A percentile compares a stretch with the other conserved stretches of the same genome.
phyloP scores from a whole-genome alignment of 53 echinoderm and acorn worm genomes.

The Holothuria scabra region DNA sequence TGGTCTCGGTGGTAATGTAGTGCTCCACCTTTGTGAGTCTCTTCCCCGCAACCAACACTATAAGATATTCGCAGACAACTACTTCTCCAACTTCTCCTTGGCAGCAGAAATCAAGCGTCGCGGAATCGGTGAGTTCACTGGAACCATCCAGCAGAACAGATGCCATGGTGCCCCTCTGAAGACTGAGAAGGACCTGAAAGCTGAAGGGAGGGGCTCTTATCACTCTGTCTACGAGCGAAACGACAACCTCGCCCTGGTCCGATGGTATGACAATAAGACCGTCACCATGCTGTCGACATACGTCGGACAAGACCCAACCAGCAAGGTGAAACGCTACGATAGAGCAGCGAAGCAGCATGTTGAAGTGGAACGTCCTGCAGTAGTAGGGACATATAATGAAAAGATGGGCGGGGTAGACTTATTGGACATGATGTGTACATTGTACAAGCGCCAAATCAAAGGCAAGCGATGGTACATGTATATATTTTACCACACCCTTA shows the following conservation, averaged over 20 bases:
- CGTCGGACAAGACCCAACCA: neutral
- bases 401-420: constrained; percentile 11
- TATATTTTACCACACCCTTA: constrained; percentile 55
- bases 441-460: constrained; percentile 51
- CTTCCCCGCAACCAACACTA: constrained; percentile 24
- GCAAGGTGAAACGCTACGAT: neutral
- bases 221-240: neutral
- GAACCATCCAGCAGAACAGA: neutral
- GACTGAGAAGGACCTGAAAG: neutral
- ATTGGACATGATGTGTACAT: constrained; percentile 54
- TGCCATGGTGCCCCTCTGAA: neutral
- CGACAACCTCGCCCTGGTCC: neutral
- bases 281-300: neutral
- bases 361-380: neutral
- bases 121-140: neutral
- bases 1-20: constrained; percentile 44
- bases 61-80: constrained; percentile 62
- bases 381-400: constrained; percentile 10
- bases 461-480: constrained; percentile 56
- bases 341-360: neutral
- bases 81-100: neutral
- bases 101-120: neutral
- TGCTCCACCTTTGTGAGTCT: constrained; percentile 28
- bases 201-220: neutral
- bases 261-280: neutral